Evolutionary conservation across 2,113 vertebrate species (phyloP).

Genomic region (Esox niger): DNA sequence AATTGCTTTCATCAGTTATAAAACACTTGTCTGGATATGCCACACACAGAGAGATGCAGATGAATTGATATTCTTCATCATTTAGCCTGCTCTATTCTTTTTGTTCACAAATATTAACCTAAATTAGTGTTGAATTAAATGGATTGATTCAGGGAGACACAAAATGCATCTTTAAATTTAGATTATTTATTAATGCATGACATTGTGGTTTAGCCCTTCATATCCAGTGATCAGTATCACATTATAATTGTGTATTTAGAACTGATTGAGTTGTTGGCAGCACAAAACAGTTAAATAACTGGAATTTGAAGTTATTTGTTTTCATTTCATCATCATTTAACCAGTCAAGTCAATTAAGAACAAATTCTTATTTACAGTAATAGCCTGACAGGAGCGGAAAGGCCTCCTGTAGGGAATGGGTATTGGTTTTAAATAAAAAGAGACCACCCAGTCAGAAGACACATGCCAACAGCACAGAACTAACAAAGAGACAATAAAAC

Average conservation of each 20-base stretch:
- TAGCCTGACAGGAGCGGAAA: too few species aligned
- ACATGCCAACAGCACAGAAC: too few species aligned
- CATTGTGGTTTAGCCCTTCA: constrained; percentile 1
- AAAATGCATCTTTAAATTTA: background rate
- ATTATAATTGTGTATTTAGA: background rate
- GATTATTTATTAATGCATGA: constrained; percentile 23
- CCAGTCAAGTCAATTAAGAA: too few species aligned
- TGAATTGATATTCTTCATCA: constrained; percentile 5
- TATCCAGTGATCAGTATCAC: constrained; percentile 13
- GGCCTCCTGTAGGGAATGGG: too few species aligned
- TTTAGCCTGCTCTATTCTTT: constrained; percentile 19
- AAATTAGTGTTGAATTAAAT: constrained; percentile 16
- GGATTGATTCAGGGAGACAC: constrained; percentile 5
- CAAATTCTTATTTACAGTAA: too few species aligned
- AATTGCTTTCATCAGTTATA: constrained; percentile 29
- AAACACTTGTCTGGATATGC: constrained; percentile 20
- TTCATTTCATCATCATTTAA: too few species aligned
- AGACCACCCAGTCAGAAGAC: too few species aligned
- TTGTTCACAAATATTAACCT: constrained; percentile 26
- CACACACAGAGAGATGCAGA: constrained; percentile 10
- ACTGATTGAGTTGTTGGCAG: constrained; percentile 13
- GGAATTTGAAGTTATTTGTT: too few species aligned
- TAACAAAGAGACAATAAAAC: too few species aligned
- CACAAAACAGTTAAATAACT: constrained; percentile 6
- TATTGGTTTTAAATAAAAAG: too few species aligned